Evolutionary conservation across 2,113 vertebrate species (phyloP), one percentile per base, ranked within the genome.

Genomic region (Scortum barcoo): DNA sequence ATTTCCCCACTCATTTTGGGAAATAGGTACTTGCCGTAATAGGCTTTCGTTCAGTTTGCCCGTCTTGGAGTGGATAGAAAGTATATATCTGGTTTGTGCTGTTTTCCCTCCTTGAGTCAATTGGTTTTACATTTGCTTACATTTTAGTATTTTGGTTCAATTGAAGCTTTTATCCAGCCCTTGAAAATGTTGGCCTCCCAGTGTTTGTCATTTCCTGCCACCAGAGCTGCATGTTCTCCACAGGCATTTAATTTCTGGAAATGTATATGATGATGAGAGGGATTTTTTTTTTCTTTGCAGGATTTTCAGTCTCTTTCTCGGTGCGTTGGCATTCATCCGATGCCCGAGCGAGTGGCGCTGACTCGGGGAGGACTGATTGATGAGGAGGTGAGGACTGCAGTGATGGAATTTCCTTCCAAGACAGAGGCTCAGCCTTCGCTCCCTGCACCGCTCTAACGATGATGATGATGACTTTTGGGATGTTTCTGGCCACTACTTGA

Each of bases 381-480:
- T 76, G 89, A 89, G 65, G 67, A 72, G 70, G 81, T 46, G 82
- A 66, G 7, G 72, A 28, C 51, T 48, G 53, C 1, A 5, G 46
- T n/a, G 42, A 17, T 38, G 62, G 51, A 69, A 76, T 65, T 78
- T 84, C n/a, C 69, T 67, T 30, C 51, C 36, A 44, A 71, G 50
- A 62, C 28, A 1, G 61, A 62, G 36, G 58, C 76, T 85, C 13
- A 82, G 73, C 40, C 80, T 80, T 69, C 50, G 14, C 30, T 86
- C 67, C 16, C 11, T 42, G 53, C 68, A 28, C 36, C 22, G 30
- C 48, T 85, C 73, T 78, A 79, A 89, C n/a, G 72, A 67, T 68
- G 83, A 80, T 85, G 72, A 69, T 71, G 84, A 84, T 67, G 82
- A 82, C 51, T 60, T 83, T 78, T n/a, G 24, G 80, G 63, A 38